Conservation (phyloP, 1,140 invertebrate species). For the Anoplophora glabripennis region DNA sequence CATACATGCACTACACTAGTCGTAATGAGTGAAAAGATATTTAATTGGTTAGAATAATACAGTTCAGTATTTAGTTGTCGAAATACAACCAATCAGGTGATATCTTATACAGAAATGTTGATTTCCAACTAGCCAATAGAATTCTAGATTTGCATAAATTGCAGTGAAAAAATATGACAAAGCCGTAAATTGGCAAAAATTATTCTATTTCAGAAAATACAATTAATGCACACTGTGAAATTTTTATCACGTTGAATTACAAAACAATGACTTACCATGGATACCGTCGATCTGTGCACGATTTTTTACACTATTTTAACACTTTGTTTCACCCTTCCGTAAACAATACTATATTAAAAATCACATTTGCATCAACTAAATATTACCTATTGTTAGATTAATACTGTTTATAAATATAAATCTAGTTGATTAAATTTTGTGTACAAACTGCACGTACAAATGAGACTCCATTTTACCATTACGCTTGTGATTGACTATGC, state of each 20-base stretch:
- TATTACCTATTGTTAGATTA: constrained; percentile 38
- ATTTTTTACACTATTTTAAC: constrained; percentile 29
- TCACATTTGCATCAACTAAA: constrained; percentile 32
- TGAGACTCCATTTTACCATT: constrained; percentile 50
- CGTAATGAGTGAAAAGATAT: constrained; percentile 41
- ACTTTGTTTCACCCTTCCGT: constrained; percentile 17
- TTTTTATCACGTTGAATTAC: constrained; percentile 4
- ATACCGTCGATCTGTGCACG: constrained; percentile 32
- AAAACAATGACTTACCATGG: constrained; percentile 45
- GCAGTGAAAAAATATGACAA: constrained; percentile 6
- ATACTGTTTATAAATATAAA: constrained; percentile 35
- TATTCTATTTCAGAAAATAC: background rate
- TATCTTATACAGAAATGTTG: constrained; percentile 58
- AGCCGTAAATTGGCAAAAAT: background rate
- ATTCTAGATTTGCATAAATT: constrained; percentile 48
- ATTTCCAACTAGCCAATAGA: constrained; percentile 58
- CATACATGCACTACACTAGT: constrained; percentile 20
- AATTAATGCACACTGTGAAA: constrained; percentile 6
- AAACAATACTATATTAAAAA: constrained; percentile 26
- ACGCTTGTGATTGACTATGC: constrained; percentile 43
- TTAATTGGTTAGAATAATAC: constrained; percentile 54
- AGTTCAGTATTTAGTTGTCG: constrained; percentile 44
- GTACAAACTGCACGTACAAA: constrained; percentile 46
- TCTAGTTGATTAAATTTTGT: constrained; percentile 44
- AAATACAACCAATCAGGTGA: constrained; percentile 64